These are phyloP conservation scores for Falco concolor DNA, from an alignment of 2,797 vertebrate genomes.

Conservation along the genomic window DNA sequence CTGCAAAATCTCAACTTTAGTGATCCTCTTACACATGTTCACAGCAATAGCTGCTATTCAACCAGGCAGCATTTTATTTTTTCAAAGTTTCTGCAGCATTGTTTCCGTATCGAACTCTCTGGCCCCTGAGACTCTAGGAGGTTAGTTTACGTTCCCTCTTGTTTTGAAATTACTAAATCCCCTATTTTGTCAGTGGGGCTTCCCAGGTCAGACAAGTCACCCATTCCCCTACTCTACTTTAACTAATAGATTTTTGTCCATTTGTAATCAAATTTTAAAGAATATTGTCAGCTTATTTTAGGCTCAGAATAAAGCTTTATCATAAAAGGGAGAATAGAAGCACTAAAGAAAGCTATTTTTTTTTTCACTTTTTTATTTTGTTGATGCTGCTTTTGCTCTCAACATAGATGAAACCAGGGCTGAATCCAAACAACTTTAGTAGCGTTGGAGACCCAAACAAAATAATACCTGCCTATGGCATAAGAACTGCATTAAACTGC, in stretches of 20 bases:
- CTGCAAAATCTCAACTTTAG: neutral
- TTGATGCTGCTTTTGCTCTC: neutral
- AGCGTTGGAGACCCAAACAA: neutral
- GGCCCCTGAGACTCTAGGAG: fast-evolving
- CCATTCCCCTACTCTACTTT: neutral
- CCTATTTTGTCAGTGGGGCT: neutral
- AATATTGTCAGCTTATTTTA: neutral
- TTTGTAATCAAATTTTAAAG: neutral
- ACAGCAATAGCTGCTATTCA: neutral
- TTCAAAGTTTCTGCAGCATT: neutral
- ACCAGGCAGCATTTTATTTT: neutral
- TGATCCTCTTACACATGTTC: neutral
- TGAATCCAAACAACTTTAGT: neutral
- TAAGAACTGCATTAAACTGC: neutral
- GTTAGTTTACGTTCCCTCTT: neutral
- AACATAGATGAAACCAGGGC: neutral
- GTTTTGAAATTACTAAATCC: neutral
- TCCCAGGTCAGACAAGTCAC: neutral
- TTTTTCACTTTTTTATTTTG: neutral
- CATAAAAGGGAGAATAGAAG: neutral
- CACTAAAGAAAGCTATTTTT: neutral
- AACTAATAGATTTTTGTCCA: neutral
- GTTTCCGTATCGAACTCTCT: neutral
- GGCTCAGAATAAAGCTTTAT: neutral
- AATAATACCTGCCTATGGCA: neutral